Percentiles rank a stretch among this genome's conserved stretches.
These are phyloP conservation scores for Hucho hucho DNA, from an alignment of 2,113 vertebrate genomes.

Conservation along the genomic window DNA sequence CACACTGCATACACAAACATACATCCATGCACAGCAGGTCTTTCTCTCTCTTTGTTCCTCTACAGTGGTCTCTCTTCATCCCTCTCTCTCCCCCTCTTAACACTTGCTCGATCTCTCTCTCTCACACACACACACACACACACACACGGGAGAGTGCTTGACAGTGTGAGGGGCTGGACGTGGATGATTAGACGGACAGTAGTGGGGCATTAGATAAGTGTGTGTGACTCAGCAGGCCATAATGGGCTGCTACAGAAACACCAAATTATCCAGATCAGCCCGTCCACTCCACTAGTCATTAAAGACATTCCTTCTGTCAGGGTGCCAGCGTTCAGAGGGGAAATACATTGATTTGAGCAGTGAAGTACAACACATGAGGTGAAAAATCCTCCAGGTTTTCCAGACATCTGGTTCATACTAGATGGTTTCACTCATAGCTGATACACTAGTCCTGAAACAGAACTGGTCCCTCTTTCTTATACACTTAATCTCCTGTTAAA, in stretches of 20 bases:
- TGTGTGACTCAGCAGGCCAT: conserved; percentile 52
- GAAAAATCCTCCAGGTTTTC: not conserved
- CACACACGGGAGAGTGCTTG: not conserved
- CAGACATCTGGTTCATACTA: no score
- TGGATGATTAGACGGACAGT: conserved; percentile 55
- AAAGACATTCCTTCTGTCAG: conserved; percentile 4
- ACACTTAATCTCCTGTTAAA: not conserved
- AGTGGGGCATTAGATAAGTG: conserved; percentile 54
- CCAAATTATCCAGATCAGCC: conserved; percentile 55
- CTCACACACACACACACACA: not conserved
- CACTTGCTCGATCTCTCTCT: no score
- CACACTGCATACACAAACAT: conserved; percentile 12
- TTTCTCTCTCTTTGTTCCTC: no score
- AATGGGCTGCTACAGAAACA: conserved; percentile 47
- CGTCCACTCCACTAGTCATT: conserved; percentile 36
- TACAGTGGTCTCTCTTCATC: no score
- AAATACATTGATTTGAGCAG: conserved; percentile 40
- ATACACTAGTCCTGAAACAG: not conserved
- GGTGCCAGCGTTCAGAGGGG: not conserved
- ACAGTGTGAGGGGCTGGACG: no score
- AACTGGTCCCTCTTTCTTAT: not conserved
- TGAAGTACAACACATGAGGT: not conserved
- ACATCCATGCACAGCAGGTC: not conserved
- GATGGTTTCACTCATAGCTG: not conserved
- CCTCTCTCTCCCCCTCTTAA: no score